phyloP scores from a whole-genome alignment of 2,888 invertebrate species.

The Parnassius glacialis region DNA sequence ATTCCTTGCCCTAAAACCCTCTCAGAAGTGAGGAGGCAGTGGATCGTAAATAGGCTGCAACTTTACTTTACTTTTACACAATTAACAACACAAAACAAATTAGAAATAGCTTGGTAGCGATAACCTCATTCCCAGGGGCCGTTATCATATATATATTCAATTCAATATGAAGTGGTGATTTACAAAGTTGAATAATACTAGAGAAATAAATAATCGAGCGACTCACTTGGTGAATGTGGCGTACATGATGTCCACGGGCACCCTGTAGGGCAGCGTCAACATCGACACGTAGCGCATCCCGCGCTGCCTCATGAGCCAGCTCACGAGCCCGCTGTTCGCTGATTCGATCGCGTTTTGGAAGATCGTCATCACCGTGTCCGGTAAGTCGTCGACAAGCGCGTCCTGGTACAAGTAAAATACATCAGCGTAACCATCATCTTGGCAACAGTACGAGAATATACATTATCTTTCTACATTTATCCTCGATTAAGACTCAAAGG shows the following conservation, averaged over 20 bases:
- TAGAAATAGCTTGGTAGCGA: too few species aligned
- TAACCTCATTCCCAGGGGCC: too few species aligned
- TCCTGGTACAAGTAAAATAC: constrained; percentile 58
- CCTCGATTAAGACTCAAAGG: too few species aligned
- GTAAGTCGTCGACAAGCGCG: constrained; percentile 92
- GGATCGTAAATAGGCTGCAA: too few species aligned
- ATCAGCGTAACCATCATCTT: not conserved
- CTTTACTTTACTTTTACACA: too few species aligned
- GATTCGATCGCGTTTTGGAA: constrained; percentile 96
- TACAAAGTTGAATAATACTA: too few species aligned
- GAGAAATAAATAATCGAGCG: not conserved
- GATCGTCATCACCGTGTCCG: constrained; percentile 93
- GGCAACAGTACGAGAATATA: not conserved
- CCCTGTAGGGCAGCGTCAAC: constrained; percentile 90
- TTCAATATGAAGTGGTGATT: too few species aligned
- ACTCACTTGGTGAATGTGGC: constrained; percentile 94
- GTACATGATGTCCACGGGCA: constrained; percentile 93
- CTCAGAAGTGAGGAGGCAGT: too few species aligned
- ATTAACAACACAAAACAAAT: too few species aligned
- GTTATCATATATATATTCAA: too few species aligned
- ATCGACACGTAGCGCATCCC: constrained; percentile 90
- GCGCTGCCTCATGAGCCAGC: constrained; percentile 93
- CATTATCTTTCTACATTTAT: too few species aligned
- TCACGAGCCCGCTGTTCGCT: constrained; percentile 93
- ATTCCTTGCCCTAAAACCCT: too few species aligned